phyloP scores from a whole-genome alignment of 2,797 vertebrate species.

The Rhinoraja longicauda region DNA sequence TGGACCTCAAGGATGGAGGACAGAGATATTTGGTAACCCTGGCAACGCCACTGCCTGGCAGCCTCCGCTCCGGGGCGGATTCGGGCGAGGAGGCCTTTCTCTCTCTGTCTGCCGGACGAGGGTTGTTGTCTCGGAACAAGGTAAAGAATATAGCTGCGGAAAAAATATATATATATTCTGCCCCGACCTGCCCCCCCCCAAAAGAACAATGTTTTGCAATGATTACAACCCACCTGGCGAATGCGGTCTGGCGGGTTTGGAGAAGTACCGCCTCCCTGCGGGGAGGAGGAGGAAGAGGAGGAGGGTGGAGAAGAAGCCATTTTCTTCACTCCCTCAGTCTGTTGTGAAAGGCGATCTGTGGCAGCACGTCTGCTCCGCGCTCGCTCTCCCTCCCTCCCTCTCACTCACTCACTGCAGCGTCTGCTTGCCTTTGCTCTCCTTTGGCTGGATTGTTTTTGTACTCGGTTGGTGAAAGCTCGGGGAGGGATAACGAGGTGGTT shows the following conservation, averaged over 20 bases:
- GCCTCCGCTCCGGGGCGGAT: background rate
- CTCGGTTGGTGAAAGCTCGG: background rate
- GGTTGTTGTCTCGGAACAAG: background rate
- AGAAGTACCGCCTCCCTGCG: conserved; percentile 63
- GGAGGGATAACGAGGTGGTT: background rate
- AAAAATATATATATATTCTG: too few relatives aligned
- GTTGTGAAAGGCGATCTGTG: conserved; percentile 43
- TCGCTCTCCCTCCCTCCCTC: background rate
- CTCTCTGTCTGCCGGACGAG: background rate
- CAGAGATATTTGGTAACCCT: background rate
- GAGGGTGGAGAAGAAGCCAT: conserved; percentile 73
- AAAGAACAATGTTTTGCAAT: background rate
- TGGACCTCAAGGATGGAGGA: background rate
- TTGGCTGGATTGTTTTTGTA: background rate
- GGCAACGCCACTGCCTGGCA: conserved; percentile 25
- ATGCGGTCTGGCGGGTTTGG: conserved; percentile 64
- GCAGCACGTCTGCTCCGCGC: background rate
- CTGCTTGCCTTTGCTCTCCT: background rate
- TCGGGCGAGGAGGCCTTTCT: background rate
- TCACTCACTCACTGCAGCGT: background rate
- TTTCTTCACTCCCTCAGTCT: conserved; percentile 61
- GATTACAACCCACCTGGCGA: conserved; percentile 70
- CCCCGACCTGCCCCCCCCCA: too few relatives aligned
- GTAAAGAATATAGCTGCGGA: background rate
- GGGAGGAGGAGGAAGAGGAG: conserved; percentile 66